phyloP scores from a whole-genome alignment of 2,888 invertebrate species.

The Lochmaea capreae region DNA sequence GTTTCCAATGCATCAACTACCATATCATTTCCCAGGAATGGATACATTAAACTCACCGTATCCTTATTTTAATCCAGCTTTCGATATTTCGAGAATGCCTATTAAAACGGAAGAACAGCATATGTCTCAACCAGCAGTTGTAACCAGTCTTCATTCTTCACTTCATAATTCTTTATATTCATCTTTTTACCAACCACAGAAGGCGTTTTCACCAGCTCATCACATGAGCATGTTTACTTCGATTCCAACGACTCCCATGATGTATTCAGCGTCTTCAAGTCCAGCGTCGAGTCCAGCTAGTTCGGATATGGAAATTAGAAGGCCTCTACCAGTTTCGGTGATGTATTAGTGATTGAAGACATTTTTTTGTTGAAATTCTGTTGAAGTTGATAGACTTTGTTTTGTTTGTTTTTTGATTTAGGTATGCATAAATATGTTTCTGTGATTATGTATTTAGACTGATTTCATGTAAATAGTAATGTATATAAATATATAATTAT shows the following conservation, averaged over 20 bases:
- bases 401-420: constrained; percentile 32
- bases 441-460: constrained; percentile 52
- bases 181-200: constrained; percentile 71
- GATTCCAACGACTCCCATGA: constrained; percentile 63
- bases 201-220: constrained; percentile 69
- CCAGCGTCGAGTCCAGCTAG: constrained; percentile 64
- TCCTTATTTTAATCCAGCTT: constrained; percentile 83
- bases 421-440: constrained; percentile 33
- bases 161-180: constrained; percentile 79
- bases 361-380: constrained; percentile 31
- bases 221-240: constrained; percentile 63
- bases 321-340: constrained; percentile 79
- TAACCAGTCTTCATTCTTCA: constrained; percentile 67
- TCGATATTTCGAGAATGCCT: constrained; percentile 64
- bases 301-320: constrained; percentile 69
- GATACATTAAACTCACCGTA: constrained; percentile 71
- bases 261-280: constrained; percentile 64
- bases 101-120: constrained; percentile 61
- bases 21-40: constrained; percentile 73
- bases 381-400: constrained; percentile 29
- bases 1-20: constrained; percentile 75
- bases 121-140: constrained; percentile 54
- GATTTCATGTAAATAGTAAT: constrained; percentile 50
- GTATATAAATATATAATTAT: constrained; percentile 24
- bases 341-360: constrained; percentile 69